Base-by-base conservation (phyloP, 30 jellyfish, hydroid and myxozoan species). In the Sanderia malayensis region DNA sequence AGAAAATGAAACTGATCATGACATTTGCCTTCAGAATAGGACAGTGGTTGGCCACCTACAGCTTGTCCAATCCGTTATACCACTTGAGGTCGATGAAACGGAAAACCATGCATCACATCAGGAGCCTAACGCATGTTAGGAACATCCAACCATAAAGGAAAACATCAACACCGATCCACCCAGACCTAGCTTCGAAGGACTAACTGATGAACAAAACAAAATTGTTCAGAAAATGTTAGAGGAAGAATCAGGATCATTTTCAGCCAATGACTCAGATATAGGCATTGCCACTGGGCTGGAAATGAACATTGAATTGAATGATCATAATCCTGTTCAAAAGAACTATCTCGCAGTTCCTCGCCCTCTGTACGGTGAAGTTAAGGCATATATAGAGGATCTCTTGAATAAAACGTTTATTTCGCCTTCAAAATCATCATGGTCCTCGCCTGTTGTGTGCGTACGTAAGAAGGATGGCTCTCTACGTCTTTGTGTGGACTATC, bases 361-460 rank as follows among this genome's bases (percentile, higher is more conserved):
- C 26, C 83, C 83, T 9, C 15, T 70, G 83, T 52, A 70, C 44
- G 49, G 74, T 44, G 83, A 70, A 28, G 49, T 70, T 46, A 70
- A 70, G 31, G 24, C 47, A 57, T 70, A 70, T 70, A 41, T 70
- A 18, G 83, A 70, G 55, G 83, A 70, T 24, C 79, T 70, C 74
- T 21, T 41, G 27, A 70, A 70, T 30, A 44, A 47, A 41, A 19
- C 21, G 23, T 70, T 23, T 57, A 70, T 70, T 70, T 21, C 67
- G 20, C 15, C 44, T 8, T 73, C 86, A 31, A 21, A 32, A 31
- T 31, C 64, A 20, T 19, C 81, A 19, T 73, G 73, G 80, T 73
- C 86, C 15, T 49, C 81, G 30, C 86, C 86, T 8, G 46, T 73
- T 29, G 86, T 73, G 83, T 31, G 34, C 10, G 83, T 73, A 11